A percentile compares a stretch with the other conserved stretches of the same genome.
Evolutionary conservation across 2,113 vertebrate genomes (phyloP).

Genomic region (Sceloporus tristichus): DNA sequence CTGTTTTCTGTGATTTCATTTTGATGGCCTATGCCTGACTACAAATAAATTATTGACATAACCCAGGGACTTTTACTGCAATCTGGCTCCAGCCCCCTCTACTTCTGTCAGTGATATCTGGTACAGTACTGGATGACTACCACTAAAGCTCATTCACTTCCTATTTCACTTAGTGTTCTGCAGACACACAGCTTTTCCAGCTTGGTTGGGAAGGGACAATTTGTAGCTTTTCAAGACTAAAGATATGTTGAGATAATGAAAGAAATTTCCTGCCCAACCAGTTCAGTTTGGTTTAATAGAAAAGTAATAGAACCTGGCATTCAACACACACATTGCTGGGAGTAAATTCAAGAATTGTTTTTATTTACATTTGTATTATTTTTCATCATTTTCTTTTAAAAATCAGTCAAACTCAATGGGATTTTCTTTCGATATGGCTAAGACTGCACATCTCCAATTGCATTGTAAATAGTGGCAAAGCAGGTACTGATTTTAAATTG

Average conservation of each 20-base stretch:
- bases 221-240: neutral
- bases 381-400: too few relatives aligned
- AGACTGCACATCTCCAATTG: neutral
- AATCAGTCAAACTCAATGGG: neutral
- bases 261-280: neutral
- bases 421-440: neutral
- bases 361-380: too few relatives aligned
- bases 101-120: neutral
- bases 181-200: neutral
- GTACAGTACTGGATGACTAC: too few relatives aligned
- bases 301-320: neutral
- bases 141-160: neutral
- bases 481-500: neutral
- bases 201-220: neutral
- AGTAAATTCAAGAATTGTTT: neutral
- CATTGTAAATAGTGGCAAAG: neutral
- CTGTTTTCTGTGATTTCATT: too few relatives aligned
- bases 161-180: neutral
- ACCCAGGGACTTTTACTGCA: neutral
- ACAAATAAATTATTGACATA: neutral
- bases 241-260: neutral
- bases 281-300: neutral
- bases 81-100: neutral
- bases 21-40: neutral
- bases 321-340: neutral